Conservation (phyloP, 2,888 invertebrate species). For the Netelia virgata region DNA sequence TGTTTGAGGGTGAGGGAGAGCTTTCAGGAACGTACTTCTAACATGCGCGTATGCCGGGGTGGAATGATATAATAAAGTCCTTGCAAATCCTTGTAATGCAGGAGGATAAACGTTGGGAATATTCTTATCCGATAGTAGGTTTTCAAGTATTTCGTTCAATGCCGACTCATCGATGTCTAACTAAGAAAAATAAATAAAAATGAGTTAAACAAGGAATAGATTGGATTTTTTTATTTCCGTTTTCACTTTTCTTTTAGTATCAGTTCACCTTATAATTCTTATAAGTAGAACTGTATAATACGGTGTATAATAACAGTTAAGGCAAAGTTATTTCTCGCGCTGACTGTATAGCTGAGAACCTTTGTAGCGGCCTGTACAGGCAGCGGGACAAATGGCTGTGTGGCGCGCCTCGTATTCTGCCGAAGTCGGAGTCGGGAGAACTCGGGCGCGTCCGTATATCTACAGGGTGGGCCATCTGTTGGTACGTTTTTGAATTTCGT, state of each 20-base stretch:
- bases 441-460: no score
- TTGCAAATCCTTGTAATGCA: conserved; percentile 35
- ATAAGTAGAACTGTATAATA: background rate
- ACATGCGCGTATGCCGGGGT: conserved; percentile 62
- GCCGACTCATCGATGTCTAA: background rate
- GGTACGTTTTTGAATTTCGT: no score
- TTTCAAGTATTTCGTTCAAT: background rate
- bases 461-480: no score
- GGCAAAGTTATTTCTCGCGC: no score
- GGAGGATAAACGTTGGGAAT: conserved; percentile 8
- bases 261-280: background rate
- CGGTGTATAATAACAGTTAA: no score
- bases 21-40: conserved; percentile 55
- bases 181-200: background rate
- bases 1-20: conserved; percentile 66
- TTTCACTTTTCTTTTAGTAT: background rate
- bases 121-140: conserved; percentile 8
- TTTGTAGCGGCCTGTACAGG: no score
- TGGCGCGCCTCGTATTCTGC: no score
- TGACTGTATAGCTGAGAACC: no score
- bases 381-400: no score
- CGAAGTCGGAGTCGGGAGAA: no score
- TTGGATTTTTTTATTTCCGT: background rate
- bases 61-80: conserved; percentile 58
- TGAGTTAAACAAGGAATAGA: background rate